These are phyloP conservation scores for Anagyrus pseudococci DNA, from an alignment of 2,888 invertebrate genomes.

Conservation along the genomic window DNA sequence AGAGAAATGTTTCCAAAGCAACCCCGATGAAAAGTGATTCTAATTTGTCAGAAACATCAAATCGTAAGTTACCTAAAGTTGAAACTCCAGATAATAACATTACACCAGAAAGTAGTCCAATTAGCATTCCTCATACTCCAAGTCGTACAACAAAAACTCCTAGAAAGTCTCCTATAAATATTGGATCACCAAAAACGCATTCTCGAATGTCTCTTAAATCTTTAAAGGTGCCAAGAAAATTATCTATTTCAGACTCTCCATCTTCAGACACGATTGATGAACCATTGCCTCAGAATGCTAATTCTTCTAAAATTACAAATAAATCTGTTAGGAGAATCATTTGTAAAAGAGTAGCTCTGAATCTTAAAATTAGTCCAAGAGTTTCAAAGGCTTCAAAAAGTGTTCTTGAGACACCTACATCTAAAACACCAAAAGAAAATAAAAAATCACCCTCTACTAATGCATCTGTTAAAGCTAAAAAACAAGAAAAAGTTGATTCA, in stretches of 20 bases:
- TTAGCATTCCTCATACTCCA: constrained; percentile 46
- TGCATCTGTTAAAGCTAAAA: too few relatives aligned
- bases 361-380: constrained; percentile 28
- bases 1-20: too few relatives aligned
- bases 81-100: constrained; percentile 31
- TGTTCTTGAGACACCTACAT: constrained; percentile 33
- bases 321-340: constrained; percentile 11
- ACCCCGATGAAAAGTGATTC: too few relatives aligned
- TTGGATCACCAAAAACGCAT: constrained; percentile 50
- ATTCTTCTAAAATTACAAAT: not conserved
- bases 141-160: constrained; percentile 49
- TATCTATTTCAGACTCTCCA: constrained; percentile 43
- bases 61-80: not conserved
- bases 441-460: constrained; percentile 32
- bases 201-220: constrained; percentile 38
- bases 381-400: constrained; percentile 49
- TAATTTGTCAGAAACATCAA: too few relatives aligned
- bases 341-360: constrained; percentile 15
- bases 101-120: constrained; percentile 51
- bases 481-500: too few relatives aligned
- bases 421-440: constrained; percentile 26
- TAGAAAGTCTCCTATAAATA: constrained; percentile 47
- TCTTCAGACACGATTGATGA: constrained; percentile 38
- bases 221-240: constrained; percentile 47
- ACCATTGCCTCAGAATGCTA: constrained; percentile 18